Evolutionary conservation across 1,140 invertebrate genomes (phyloP), one percentile per base, ranked within the genome.

Genomic region (Drosophila busckii): DNA sequence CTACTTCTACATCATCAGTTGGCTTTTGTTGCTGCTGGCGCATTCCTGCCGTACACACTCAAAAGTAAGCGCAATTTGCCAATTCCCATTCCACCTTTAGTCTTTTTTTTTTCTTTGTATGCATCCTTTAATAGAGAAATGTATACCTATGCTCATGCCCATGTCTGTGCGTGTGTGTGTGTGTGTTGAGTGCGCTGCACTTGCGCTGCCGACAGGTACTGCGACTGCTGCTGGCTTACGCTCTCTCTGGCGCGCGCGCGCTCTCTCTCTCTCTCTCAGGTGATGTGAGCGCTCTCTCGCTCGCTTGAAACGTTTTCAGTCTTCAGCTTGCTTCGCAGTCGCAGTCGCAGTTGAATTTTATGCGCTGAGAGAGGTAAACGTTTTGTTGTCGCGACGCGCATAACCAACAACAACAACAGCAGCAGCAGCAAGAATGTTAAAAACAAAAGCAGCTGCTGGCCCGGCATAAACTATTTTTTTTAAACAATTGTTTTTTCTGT

Each of bases 201-300:
- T 80, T 80, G 73, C 73, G 73, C 71, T 80, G 26, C 38, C 50
- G 61, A 78, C 71, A 78, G 71, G 71, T 78, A 78, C 31, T 38
- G 58, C 19, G 20, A 23, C 35, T 9, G 12, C 2, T 29, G 12
- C 41, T 32, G 35, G n/a, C 25, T 42, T 44, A 42, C 41, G 44
- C 50, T 68, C 50, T 38, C 32, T n/a, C 45, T 55, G 31, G 13
- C 7, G 15, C 12, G 9, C 50, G 41, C 42, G 20, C 38, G 5
- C 22, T 25, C 40, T 45, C 31, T 38, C 32, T 8, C 19, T 37
- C 31, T 32, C 31, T 1, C 25, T 29, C 17, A n/a, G 3, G 5
- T 40, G 38, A 6, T 28, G 38, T 49, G 59, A 37, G 60, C 49
- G 46, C 44, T 42, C 31, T 8, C n/a, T 38, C 8, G 46, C 34